These are phyloP conservation scores for Adela reaumurella DNA, from an alignment of 2,888 invertebrate species.

Conservation along the genomic window DNA sequence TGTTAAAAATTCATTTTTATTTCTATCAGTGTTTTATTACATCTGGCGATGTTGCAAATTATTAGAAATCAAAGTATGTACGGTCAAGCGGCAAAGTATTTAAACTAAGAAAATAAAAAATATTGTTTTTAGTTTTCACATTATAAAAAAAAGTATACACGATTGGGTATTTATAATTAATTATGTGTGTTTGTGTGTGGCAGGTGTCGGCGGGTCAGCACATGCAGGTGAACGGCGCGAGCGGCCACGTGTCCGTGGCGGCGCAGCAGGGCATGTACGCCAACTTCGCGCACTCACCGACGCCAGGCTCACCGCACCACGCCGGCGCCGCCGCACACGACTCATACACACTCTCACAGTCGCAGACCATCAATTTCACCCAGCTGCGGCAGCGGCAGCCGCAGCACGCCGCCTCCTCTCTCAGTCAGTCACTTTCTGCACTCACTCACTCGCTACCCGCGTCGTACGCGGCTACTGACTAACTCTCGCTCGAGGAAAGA, in stretches of 20 bases:
- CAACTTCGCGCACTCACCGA: constrained; percentile 39
- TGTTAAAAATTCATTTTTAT: too few relatives aligned
- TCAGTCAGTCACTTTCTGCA: constrained; percentile 4
- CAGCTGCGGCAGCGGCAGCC: constrained; percentile 63
- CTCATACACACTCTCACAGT: constrained; percentile 73
- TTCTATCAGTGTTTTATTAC: too few relatives aligned
- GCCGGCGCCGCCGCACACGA: constrained; percentile 49
- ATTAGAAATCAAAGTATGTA: too few relatives aligned
- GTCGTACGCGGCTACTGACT: too few relatives aligned
- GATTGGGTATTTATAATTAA: too few relatives aligned
- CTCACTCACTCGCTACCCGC: too few relatives aligned
- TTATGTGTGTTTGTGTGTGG: constrained; percentile 13
- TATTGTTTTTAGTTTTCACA: too few relatives aligned
- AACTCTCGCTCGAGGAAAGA: too few relatives aligned
- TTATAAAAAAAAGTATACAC: too few relatives aligned
- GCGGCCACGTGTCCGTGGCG: constrained; percentile 72
- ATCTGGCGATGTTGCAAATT: too few relatives aligned
- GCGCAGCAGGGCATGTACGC: constrained; percentile 80
- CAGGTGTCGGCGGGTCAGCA: constrained; percentile 87
- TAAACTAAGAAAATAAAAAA: too few relatives aligned
- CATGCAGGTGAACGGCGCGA: constrained; percentile 71
- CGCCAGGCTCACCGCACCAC: constrained; percentile 20
- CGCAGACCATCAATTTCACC: constrained; percentile 82
- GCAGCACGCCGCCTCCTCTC: constrained; percentile 16
- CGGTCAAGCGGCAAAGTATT: too few relatives aligned